Conservation (phyloP, 2,888 invertebrate species). For the Eueremaeus valkanovi region DNA sequence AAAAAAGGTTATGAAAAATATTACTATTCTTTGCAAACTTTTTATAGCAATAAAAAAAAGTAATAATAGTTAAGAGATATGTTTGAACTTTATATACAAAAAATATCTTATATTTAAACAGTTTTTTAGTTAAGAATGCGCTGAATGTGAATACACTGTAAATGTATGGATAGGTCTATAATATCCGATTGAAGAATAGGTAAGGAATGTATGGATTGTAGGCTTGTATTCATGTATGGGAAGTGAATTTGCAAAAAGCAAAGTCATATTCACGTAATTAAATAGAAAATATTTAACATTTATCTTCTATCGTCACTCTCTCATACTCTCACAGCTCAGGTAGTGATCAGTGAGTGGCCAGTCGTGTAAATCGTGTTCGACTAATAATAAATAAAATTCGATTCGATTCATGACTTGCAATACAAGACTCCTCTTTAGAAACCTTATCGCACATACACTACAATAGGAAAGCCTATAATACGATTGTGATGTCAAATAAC, state of each 20-base stretch:
- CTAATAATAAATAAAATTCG: background rate
- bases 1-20: too few species aligned
- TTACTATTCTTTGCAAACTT: too few species aligned
- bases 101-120: too few species aligned
- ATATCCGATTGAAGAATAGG: too few species aligned
- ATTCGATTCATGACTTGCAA: constrained; percentile 5
- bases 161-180: too few species aligned
- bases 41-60: too few species aligned
- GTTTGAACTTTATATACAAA: too few species aligned
- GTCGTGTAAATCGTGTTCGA: background rate
- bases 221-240: background rate
- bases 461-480: background rate
- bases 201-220: too few species aligned
- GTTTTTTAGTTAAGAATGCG: too few species aligned
- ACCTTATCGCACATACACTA: background rate
- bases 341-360: background rate
- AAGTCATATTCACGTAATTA: background rate
- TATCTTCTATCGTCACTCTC: background rate
- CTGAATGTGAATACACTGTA: too few species aligned
- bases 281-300: background rate
- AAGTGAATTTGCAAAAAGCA: background rate
- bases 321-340: background rate
- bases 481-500: too few species aligned
- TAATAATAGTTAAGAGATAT: too few species aligned
- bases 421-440: background rate